Percentiles rank a stretch among this genome's conserved stretches.
These are phyloP conservation scores for Spea multiplicata DNA, from an alignment of 2,113 vertebrate species.

Conservation along the genomic window DNA sequence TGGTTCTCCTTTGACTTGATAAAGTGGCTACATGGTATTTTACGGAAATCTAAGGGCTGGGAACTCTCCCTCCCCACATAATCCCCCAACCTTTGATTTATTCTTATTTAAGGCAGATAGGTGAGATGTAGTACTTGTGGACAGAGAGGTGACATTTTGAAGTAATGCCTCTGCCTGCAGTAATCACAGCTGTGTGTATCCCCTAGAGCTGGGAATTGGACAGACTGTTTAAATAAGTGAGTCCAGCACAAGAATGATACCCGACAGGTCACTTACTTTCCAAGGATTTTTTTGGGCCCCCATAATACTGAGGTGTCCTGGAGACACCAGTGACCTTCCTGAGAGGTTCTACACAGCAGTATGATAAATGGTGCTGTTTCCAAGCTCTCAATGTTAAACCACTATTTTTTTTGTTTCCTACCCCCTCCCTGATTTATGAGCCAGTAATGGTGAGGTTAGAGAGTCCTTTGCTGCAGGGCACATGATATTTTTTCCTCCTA, in stretches of 20 bases:
- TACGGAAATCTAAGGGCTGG: background rate
- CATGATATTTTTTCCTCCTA: background rate
- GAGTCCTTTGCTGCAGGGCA: slow-evolving; percentile 13
- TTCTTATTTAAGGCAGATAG: slow-evolving; percentile 15
- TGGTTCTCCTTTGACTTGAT: slow-evolving; percentile 5
- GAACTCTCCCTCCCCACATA: background rate
- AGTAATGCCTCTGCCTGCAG: slow-evolving; percentile 7
- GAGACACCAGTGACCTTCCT: slow-evolving; percentile 29
- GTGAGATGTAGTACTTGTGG: background rate
- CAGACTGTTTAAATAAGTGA: slow-evolving; percentile 10
- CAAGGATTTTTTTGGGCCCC: background rate
- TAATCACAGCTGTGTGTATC: slow-evolving; percentile 32
- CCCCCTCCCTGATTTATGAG: slow-evolving; percentile 44
- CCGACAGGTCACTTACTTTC: slow-evolving; percentile 12
- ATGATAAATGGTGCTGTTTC: slow-evolving; percentile 19
- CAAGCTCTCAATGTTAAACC: background rate
- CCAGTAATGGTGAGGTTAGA: slow-evolving; percentile 20
- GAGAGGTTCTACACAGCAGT: slow-evolving; percentile 1
- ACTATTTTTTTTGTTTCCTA: background rate
- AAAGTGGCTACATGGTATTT: background rate
- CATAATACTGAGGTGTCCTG: background rate
- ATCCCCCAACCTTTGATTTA: background rate
- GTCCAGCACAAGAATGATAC: slow-evolving; percentile 9
- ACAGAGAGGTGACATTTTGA: slow-evolving; percentile 26
- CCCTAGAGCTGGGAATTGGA: background rate